Percentiles rank a stretch among this genome's conserved stretches.
These are phyloP conservation scores for Bombus superbus DNA, from an alignment of 1,140 invertebrate genomes.

Conservation along the genomic window DNA sequence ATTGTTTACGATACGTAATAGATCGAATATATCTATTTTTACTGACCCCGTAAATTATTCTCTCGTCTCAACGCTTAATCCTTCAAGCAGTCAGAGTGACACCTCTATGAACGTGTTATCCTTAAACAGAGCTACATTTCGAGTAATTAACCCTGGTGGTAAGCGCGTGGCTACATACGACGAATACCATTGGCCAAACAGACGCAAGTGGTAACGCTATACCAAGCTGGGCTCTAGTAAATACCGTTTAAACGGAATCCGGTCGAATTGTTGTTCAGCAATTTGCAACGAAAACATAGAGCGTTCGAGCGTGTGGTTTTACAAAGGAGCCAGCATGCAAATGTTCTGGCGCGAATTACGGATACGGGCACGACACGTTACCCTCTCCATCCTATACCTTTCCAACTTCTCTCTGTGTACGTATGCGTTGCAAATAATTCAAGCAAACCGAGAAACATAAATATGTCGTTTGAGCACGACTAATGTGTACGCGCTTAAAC, in stretches of 20 bases:
- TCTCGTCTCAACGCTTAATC: not conserved
- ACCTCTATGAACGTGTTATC: not conserved
- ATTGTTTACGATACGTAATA: not conserved
- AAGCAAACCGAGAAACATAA: constrained; percentile 47
- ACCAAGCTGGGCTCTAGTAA: not conserved
- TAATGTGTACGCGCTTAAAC: constrained; percentile 52
- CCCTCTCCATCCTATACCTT: not conserved
- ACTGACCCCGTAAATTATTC: no score
- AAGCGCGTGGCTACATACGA: not conserved
- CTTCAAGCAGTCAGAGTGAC: not conserved
- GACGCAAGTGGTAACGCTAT: not conserved
- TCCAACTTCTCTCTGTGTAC: not conserved
- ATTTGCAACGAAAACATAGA: constrained; percentile 20
- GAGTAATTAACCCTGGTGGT: not conserved
- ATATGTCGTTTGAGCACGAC: constrained; percentile 47
- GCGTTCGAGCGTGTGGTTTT: not conserved
- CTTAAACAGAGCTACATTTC: not conserved
- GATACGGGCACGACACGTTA: not conserved
- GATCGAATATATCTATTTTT: not conserved
- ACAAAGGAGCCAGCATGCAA: constrained; percentile 10
- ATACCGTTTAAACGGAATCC: constrained; percentile 14
- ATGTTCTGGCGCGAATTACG: not conserved
- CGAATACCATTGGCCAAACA: not conserved
- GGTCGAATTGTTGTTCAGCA: constrained; percentile 2
- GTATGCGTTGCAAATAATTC: constrained; percentile 18